These are phyloP conservation scores for Delichon dasypus DNA, from an alignment of 2,797 vertebrate species.

Conservation along the genomic window DNA sequence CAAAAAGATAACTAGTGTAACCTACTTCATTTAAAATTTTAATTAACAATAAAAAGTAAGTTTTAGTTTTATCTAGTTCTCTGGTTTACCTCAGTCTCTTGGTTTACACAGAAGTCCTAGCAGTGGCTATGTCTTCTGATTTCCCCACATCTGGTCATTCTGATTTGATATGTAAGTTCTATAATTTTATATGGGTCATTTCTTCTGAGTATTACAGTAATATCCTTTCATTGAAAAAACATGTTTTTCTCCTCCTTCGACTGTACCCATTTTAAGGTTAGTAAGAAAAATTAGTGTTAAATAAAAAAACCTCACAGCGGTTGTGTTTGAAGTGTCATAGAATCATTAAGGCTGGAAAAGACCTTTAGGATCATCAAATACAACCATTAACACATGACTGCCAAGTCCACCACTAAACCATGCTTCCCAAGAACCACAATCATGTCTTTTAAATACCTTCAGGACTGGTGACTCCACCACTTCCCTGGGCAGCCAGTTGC, in stretches of 20 bases:
- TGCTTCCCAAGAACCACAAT: neutral
- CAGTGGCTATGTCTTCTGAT: neutral
- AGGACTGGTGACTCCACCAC: neutral
- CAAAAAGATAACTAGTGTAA: neutral
- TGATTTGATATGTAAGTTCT: neutral
- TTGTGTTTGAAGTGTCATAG: neutral
- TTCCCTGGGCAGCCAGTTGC: neutral
- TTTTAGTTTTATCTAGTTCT: neutral
- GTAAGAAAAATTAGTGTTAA: neutral
- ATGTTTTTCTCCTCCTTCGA: neutral
- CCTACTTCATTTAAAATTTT: neutral
- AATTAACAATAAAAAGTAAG: neutral
- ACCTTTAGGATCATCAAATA: neutral
- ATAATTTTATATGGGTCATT: neutral
- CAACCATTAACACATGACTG: neutral
- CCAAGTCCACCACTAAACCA: neutral
- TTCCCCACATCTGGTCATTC: neutral
- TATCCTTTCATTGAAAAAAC: neutral
- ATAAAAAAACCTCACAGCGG: neutral
- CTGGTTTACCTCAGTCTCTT: neutral
- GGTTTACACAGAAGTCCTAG: neutral
- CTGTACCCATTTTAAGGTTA: neutral
- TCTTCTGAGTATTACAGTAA: neutral
- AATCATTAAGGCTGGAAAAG: neutral
- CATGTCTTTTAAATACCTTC: neutral